These are phyloP conservation scores for Podotricha telesiphe DNA, from an alignment of 2,888 invertebrate species.

Conservation along the genomic window DNA sequence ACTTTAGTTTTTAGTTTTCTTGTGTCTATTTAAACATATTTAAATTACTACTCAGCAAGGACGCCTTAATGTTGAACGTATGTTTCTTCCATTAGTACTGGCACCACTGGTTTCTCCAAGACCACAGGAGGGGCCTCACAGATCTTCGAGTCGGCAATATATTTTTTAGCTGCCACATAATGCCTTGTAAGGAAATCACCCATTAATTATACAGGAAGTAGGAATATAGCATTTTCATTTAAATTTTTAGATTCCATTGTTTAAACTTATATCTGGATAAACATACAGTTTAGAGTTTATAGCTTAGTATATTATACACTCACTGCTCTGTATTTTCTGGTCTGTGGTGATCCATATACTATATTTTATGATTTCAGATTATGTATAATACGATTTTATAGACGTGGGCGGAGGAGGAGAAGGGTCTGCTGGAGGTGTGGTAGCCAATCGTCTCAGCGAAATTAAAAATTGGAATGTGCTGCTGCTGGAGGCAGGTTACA, in stretches of 20 bases:
- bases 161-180: slow-evolving; percentile 52
- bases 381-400: slow-evolving; percentile 53
- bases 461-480: slow-evolving; percentile 51
- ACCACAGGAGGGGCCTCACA: slow-evolving; percentile 45
- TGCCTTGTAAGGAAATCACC: slow-evolving; percentile 40
- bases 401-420: slow-evolving; percentile 58
- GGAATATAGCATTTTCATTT: not conserved
- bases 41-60: not conserved
- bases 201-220: slow-evolving; percentile 16
- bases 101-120: slow-evolving; percentile 34
- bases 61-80: not conserved
- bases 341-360: too few relatives aligned
- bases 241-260: not conserved
- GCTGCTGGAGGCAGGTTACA: slow-evolving; percentile 54
- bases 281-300: too few relatives aligned
- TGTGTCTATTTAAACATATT: not conserved
- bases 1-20: not conserved
- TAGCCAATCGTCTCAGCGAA: slow-evolving; percentile 56
- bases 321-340: too few relatives aligned
- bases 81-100: not conserved
- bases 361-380: slow-evolving; percentile 45
- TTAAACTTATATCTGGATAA: too few relatives aligned
- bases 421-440: slow-evolving; percentile 55
- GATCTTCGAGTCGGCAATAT: slow-evolving; percentile 50
- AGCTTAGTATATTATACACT: too few relatives aligned